Percentiles rank a stretch among this genome's conserved stretches.
Evolutionary conservation across 1,140 invertebrate genomes (phyloP).

Genomic region (Drosophila arawakana): DNA sequence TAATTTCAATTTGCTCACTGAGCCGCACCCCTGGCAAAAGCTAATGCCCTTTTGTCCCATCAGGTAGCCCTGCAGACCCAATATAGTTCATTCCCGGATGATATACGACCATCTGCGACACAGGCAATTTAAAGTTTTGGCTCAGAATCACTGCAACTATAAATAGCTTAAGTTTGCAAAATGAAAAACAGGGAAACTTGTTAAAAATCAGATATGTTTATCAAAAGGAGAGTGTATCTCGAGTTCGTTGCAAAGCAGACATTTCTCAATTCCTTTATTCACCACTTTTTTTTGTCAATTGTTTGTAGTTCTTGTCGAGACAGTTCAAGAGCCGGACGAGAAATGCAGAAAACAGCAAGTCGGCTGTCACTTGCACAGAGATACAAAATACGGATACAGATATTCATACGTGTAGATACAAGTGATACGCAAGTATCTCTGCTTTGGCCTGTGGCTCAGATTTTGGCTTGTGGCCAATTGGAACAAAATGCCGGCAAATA

Average conservation of each 20-base stretch:
- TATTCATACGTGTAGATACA: constrained; percentile 45
- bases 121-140: too few relatives aligned
- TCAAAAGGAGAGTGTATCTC: constrained; percentile 26
- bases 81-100: neutral
- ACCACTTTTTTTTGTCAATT: constrained; percentile 44
- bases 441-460: constrained; percentile 26
- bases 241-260: constrained; percentile 1
- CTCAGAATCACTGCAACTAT: neutral
- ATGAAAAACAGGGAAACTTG: neutral
- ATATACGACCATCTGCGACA: constrained; percentile 12
- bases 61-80: neutral
- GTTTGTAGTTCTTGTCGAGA: constrained; percentile 44
- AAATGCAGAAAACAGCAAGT: constrained; percentile 42
- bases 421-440: constrained; percentile 47
- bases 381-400: constrained; percentile 27
- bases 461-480: constrained; percentile 73
- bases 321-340: constrained; percentile 50
- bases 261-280: neutral
- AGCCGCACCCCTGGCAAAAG: constrained; percentile 33
- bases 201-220: neutral
- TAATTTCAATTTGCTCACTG: constrained; percentile 69
- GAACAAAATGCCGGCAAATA: constrained; percentile 78
- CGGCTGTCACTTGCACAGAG: constrained; percentile 31
- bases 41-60: constrained; percentile 35
- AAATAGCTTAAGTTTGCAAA: neutral